Percentiles rank a stretch among this genome's conserved stretches.
Evolutionary conservation across 2,797 vertebrate genomes (phyloP).

Genomic region (Merluccius polli): DNA sequence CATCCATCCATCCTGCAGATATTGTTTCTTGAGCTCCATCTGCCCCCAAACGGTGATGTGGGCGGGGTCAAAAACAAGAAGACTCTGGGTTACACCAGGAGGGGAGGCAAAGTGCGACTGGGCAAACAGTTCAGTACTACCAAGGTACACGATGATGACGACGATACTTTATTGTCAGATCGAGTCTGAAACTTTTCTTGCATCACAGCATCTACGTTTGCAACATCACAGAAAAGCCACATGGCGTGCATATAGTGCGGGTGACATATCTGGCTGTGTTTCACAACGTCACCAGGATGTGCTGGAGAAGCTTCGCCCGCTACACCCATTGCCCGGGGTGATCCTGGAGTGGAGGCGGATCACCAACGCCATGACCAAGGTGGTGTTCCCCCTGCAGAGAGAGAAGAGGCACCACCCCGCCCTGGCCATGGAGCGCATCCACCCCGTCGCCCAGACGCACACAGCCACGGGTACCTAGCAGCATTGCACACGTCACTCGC

Average conservation of each 20-base stretch:
- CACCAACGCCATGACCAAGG: constrained; percentile 92
- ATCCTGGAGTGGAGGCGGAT: constrained; percentile 96
- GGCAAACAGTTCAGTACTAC: constrained; percentile 91
- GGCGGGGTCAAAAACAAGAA: constrained; percentile 79
- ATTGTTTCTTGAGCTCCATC: constrained; percentile 89
- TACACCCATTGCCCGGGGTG: constrained; percentile 89
- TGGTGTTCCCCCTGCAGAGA: constrained; percentile 91
- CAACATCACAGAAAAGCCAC: no score
- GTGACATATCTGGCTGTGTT: background rate
- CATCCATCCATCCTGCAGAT: constrained; percentile 67
- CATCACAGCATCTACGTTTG: no score
- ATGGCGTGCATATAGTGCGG: no score
- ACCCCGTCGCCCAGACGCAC: constrained; percentile 87
- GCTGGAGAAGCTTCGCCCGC: constrained; percentile 85
- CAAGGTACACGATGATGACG: constrained; percentile 80
- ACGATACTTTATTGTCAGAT: no score
- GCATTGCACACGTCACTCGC: background rate
- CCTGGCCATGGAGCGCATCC: constrained; percentile 90
- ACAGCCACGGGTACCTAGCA: constrained; percentile 86
- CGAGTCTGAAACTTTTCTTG: no score
- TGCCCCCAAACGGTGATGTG: constrained; percentile 86
- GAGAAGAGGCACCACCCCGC: constrained; percentile 77
- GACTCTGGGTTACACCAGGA: constrained; percentile 87
- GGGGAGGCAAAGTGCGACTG: constrained; percentile 68
- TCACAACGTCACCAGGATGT: constrained; percentile 75